These are phyloP conservation scores for Triops cancriformis DNA, from an alignment of 1,140 invertebrate species.

Conservation along the genomic window DNA sequence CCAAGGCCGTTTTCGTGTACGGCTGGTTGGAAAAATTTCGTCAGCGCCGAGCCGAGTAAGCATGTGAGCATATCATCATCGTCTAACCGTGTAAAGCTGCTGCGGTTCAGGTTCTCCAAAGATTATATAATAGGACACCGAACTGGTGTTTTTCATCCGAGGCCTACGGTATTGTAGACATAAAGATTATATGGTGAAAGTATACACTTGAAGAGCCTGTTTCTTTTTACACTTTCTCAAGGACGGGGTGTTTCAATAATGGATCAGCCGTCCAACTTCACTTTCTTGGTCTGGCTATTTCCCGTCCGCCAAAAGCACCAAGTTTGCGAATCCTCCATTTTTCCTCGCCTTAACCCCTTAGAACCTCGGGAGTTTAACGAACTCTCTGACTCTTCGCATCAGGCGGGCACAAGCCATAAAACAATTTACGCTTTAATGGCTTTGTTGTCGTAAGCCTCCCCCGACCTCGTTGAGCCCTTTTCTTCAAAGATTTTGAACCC, in stretches of 20 bases:
- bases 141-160: not conserved
- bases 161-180: not conserved
- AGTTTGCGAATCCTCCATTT: too few relatives aligned
- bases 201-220: not conserved
- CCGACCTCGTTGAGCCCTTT: constrained; percentile 8
- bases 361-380: not conserved
- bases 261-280: too few relatives aligned
- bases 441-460: constrained; percentile 10
- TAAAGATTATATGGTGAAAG: not conserved
- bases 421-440: constrained; percentile 14
- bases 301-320: too few relatives aligned
- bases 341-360: too few relatives aligned
- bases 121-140: not conserved
- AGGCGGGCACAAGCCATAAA: constrained; percentile 3
- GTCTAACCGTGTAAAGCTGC: not conserved
- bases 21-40: not conserved
- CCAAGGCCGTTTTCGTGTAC: not conserved
- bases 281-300: too few relatives aligned
- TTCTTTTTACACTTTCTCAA: not conserved
- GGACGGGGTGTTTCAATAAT: not conserved
- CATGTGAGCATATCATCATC: constrained; percentile 6
- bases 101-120: not conserved
- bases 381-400: not conserved
- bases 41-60: not conserved
- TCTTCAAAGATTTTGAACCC: constrained; percentile 1